Percentiles rank a stretch among this genome's conserved stretches.
phyloP scores from a whole-genome alignment of 2,888 invertebrate species.

The Drosophila borborema region DNA sequence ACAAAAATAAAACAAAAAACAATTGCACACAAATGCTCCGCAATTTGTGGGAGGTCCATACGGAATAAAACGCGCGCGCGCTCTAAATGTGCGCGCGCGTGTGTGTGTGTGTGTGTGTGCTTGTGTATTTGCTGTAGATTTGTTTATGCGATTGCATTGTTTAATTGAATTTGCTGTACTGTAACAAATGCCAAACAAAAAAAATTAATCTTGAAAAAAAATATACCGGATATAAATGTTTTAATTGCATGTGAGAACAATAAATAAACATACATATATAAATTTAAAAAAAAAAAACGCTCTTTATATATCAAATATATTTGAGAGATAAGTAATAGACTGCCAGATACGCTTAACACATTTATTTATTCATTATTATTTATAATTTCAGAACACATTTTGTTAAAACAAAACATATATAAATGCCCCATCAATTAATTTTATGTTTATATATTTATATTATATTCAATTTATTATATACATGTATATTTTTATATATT shows the following conservation, averaged over 20 bases:
- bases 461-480: too few relatives aligned
- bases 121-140: constrained; percentile 53
- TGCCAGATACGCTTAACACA: not conserved
- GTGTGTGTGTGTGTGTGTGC: not conserved
- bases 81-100: not conserved
- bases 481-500: not conserved
- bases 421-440: too few relatives aligned
- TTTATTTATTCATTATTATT: too few relatives aligned
- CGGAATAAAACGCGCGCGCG: constrained; percentile 2
- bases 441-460: too few relatives aligned
- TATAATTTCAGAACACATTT: too few relatives aligned
- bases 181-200: constrained; percentile 51
- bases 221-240: constrained; percentile 12
- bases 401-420: too few relatives aligned
- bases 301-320: not conserved
- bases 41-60: constrained; percentile 32
- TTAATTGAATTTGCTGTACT: constrained; percentile 68
- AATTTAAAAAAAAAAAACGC: not conserved
- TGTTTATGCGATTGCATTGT: constrained; percentile 73
- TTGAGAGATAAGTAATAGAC: not conserved
- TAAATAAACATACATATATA: not conserved
- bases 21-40: constrained; percentile 24
- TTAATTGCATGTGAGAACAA: constrained; percentile 17
- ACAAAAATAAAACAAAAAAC: constrained; percentile 30
- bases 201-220: constrained; percentile 5